Percentiles rank a stretch among this genome's conserved stretches.
phyloP scores from a whole-genome alignment of 2,113 vertebrate species.

The Dromaius novaehollandiae region DNA sequence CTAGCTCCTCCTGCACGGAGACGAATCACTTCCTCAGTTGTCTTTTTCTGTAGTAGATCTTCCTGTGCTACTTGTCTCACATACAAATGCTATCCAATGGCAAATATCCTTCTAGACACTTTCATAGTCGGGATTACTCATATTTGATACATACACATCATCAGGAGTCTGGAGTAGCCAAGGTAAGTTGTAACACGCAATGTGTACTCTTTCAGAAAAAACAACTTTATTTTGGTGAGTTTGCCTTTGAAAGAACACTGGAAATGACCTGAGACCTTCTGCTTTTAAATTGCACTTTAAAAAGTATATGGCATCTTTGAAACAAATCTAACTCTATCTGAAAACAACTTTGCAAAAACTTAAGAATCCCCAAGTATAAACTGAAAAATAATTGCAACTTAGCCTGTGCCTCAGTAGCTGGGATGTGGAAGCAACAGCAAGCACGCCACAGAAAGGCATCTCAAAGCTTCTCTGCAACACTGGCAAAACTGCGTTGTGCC shows the following conservation, averaged over 20 bases:
- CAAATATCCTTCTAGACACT: fast-evolving
- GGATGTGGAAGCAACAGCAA: neutral
- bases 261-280: neutral
- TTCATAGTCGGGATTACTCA: neutral
- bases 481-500: neutral
- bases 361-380: neutral
- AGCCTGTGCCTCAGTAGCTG: neutral
- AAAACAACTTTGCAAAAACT: neutral
- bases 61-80: neutral
- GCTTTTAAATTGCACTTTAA: neutral
- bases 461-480: neutral
- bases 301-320: neutral
- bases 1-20: neutral
- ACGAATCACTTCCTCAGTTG: neutral
- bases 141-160: neutral
- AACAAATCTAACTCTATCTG: neutral
- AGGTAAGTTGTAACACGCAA: neutral
- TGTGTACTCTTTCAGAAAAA: neutral
- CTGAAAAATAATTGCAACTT: neutral
- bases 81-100: neutral
- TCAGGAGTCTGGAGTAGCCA: neutral
- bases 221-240: neutral
- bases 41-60: neutral
- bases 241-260: neutral
- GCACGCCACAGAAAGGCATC: neutral